phyloP scores from a whole-genome alignment of 92 coral and sea anemone genomes.

The Chrysogorgia sp. region DNA sequence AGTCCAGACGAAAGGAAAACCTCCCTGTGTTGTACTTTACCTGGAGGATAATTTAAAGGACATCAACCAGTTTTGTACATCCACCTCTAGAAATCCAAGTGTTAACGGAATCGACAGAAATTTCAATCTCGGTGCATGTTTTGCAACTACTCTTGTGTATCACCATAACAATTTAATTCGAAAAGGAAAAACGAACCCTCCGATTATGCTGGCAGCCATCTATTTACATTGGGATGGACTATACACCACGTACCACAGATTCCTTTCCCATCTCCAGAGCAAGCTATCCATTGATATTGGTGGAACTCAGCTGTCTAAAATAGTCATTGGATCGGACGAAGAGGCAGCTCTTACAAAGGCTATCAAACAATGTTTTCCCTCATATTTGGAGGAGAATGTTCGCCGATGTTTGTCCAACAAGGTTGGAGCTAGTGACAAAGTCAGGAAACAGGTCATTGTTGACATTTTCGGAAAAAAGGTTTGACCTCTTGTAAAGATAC shows the following conservation, averaged over 20 bases:
- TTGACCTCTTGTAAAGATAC: background rate
- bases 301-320: background rate
- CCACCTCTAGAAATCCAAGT: conserved; percentile 4
- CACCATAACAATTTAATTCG: conserved; percentile 16
- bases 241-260: background rate
- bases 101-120: conserved; percentile 11
- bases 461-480: background rate
- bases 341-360: conserved; percentile 3
- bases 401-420: background rate
- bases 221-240: too few relatives aligned
- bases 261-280: conserved; percentile 1
- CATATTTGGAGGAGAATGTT: background rate
- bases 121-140: conserved; percentile 20
- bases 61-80: conserved; percentile 8
- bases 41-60: background rate
- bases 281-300: background rate
- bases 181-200: conserved; percentile 6
- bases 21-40: conserved; percentile 1
- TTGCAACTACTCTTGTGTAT: background rate
- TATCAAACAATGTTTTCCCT: background rate
- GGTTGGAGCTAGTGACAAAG: background rate
- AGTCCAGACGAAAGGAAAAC: conserved; percentile 25
- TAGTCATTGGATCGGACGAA: conserved; percentile 1
- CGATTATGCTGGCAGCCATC: conserved; percentile 2
- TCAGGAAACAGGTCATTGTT: background rate